Evolutionary conservation across 1,140 invertebrate species (phyloP).

Genomic region (Carcinoscorpius rotundicauda): DNA sequence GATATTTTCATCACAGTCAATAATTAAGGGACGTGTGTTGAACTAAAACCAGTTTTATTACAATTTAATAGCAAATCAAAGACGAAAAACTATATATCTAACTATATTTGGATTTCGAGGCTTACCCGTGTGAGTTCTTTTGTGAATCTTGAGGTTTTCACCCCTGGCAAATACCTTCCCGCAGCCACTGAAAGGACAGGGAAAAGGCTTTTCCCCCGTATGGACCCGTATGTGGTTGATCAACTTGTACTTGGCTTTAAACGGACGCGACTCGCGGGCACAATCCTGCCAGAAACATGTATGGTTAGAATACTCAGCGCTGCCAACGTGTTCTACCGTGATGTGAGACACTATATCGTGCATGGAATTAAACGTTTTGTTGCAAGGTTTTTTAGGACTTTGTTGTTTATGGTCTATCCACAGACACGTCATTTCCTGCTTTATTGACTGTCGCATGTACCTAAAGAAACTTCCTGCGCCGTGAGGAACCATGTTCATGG

Average conservation of each 20-base stretch:
- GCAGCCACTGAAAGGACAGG: conserved; percentile 90
- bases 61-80: no score
- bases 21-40: no score
- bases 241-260: conserved; percentile 99
- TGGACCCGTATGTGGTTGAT: conserved; percentile 99
- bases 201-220: conserved; percentile 97
- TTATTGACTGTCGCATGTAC: conserved; percentile 65
- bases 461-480: conserved; percentile 60
- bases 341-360: conserved; percentile 95
- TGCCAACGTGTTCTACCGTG: conserved; percentile 94
- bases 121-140: conserved; percentile 69
- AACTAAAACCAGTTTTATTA: no score
- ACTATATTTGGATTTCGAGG: no score
- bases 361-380: conserved; percentile 83
- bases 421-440: conserved; percentile 81
- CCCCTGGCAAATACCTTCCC: conserved; percentile 96
- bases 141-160: conserved; percentile 98
- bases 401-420: conserved; percentile 83
- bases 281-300: conserved; percentile 94
- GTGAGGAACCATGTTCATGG: conserved; percentile 18
- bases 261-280: conserved; percentile 79
- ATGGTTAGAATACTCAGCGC: conserved; percentile 93
- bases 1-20: no score
- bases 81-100: no score
- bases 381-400: conserved; percentile 64